Evolutionary conservation across 2,797 vertebrate genomes (phyloP).

Genomic region (Enteromius anoplus): DNA sequence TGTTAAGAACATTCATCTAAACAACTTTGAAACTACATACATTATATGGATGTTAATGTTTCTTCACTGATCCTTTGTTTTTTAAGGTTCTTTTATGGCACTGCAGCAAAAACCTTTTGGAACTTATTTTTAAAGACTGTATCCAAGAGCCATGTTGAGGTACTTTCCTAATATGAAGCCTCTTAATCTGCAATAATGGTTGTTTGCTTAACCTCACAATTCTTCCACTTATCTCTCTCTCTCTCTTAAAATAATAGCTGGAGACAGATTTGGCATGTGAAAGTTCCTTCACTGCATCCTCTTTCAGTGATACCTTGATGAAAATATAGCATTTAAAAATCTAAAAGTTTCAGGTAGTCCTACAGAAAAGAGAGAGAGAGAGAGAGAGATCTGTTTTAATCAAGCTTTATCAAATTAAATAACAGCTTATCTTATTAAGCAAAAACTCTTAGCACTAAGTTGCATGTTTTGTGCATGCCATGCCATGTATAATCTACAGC

Average conservation of each 20-base stretch:
- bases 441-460: background rate
- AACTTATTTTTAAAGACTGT: background rate
- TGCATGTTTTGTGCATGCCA: background rate
- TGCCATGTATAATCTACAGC: background rate
- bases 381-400: background rate
- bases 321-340: background rate
- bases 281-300: background rate
- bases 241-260: background rate
- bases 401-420: background rate
- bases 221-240: background rate
- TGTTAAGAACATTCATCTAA: background rate
- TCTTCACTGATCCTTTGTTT: background rate
- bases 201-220: background rate
- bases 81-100: background rate
- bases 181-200: background rate
- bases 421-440: background rate
- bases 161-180: background rate
- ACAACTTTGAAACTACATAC: background rate
- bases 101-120: background rate
- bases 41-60: background rate
- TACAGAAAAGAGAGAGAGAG: background rate
- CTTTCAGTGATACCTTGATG: background rate
- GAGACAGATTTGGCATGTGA: background rate
- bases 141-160: background rate
- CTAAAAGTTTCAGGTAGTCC: background rate